Evolutionary conservation across 2,113 vertebrate species (phyloP).

Genomic region (Takifugu flavidus): DNA sequence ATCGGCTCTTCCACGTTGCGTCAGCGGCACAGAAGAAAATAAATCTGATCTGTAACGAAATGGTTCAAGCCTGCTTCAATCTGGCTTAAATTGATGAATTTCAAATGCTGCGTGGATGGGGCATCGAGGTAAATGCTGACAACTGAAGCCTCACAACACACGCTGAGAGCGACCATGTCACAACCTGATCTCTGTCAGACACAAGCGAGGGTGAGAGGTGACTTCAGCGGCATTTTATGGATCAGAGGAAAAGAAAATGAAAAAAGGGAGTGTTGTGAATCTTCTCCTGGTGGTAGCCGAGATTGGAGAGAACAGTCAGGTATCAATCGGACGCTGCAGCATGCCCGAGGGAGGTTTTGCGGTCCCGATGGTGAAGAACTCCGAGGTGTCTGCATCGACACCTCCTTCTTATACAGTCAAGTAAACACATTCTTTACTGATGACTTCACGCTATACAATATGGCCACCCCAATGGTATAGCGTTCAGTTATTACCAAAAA

Average conservation of each 20-base stretch:
- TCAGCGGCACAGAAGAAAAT: slow-evolving; percentile 37
- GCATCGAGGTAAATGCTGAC: slow-evolving; percentile 23
- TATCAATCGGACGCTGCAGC: too few relatives aligned
- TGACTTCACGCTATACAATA: too few relatives aligned
- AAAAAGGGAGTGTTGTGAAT: neutral
- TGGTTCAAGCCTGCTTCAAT: slow-evolving; percentile 35
- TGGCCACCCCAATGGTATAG: too few relatives aligned
- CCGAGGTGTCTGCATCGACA: too few relatives aligned
- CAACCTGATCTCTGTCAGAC: slow-evolving; percentile 50
- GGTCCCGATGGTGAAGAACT: too few relatives aligned
- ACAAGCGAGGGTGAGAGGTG: slow-evolving; percentile 50
- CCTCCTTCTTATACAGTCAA: too few relatives aligned
- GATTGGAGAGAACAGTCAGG: too few relatives aligned
- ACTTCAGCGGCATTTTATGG: slow-evolving; percentile 46
- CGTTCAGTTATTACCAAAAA: too few relatives aligned
- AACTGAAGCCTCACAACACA: slow-evolving; percentile 36
- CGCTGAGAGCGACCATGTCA: slow-evolving; percentile 29
- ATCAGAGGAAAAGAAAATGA: slow-evolving; percentile 44
- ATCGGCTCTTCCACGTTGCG: slow-evolving; percentile 27
- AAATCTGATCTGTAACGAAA: slow-evolving; percentile 46
- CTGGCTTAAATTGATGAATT: slow-evolving; percentile 22
- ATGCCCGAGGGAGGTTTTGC: too few relatives aligned
- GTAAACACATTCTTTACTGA: too few relatives aligned
- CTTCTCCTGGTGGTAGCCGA: too few relatives aligned
- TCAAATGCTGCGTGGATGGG: slow-evolving; percentile 37